phyloP scores from a whole-genome alignment of 2,113 vertebrate species.

The Stercorarius parasiticus region DNA sequence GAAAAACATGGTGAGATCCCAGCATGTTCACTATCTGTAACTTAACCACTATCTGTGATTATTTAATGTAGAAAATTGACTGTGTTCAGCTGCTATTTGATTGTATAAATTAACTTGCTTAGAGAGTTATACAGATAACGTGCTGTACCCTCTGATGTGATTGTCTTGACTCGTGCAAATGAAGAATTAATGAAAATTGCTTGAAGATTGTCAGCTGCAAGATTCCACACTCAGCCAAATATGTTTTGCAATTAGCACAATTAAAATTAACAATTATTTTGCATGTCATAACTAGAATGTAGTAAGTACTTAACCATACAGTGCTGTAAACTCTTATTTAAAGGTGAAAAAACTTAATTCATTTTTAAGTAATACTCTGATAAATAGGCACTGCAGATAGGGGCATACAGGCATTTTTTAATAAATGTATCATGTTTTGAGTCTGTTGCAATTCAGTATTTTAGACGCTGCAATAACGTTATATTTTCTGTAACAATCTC shows the following conservation, averaged over 20 bases:
- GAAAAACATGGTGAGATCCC: constrained; percentile 41
- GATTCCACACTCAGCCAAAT: background rate
- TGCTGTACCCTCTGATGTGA: background rate
- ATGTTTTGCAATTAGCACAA: background rate
- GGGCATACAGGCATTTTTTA: background rate
- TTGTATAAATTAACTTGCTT: background rate
- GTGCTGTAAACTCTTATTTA: background rate
- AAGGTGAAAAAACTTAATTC: background rate
- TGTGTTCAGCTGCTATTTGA: background rate
- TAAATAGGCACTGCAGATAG: background rate
- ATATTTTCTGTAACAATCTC: background rate
- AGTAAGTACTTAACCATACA: background rate
- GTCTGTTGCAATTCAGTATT: background rate
- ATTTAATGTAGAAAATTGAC: background rate
- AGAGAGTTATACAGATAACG: background rate
- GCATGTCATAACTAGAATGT: background rate
- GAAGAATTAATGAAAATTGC: background rate
- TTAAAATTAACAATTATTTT: background rate
- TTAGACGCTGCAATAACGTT: background rate
- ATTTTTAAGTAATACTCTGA: background rate
- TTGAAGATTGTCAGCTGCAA: background rate
- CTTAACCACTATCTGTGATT: background rate
- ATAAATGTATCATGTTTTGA: background rate
- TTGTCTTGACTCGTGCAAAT: background rate
- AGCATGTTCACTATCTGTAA: background rate